Evolutionary conservation across 37 sponge, comb jelly and placozoan genomes (phyloP).

Genomic region (Cladorhizidae sp.): DNA sequence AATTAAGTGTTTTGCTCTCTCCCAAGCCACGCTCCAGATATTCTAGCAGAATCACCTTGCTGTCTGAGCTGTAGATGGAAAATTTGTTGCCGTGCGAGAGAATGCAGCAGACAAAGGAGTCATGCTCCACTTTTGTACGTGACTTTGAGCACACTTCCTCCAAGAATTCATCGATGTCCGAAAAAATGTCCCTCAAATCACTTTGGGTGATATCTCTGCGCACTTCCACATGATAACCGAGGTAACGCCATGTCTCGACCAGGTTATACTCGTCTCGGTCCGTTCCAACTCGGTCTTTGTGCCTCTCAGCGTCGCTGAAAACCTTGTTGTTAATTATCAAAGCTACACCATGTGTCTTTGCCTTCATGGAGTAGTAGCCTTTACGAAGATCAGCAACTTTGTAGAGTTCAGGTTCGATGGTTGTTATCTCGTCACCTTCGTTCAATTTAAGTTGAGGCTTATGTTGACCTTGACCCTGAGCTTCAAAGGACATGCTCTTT

Average conservation of each 20-base stretch:
- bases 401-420: not conserved
- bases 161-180: conserved; percentile 38
- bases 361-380: conserved; percentile 35
- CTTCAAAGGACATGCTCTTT: too few species aligned
- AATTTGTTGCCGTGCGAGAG: conserved; percentile 80
- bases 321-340: conserved; percentile 76
- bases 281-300: conserved; percentile 18
- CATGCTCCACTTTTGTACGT: conserved; percentile 42
- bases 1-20: conserved; percentile 32
- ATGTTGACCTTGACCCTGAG: not conserved
- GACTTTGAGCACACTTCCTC: conserved; percentile 21
- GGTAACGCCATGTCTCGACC: conserved; percentile 22
- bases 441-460: not conserved
- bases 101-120: conserved; percentile 87
- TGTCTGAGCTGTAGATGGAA: conserved; percentile 75
- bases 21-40: conserved; percentile 42
- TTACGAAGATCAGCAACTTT: not conserved
- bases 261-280: conserved; percentile 48
- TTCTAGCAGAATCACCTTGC: conserved; percentile 27
- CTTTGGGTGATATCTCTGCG: conserved; percentile 10
- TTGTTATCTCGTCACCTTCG: not conserved
- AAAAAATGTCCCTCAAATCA: conserved; percentile 26
- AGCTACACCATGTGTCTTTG: conserved; percentile 58
- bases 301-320: conserved; percentile 21
- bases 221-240: conserved; percentile 54